Conservation (phyloP, 2,888 invertebrate genomes). For the Blera fallax region DNA sequence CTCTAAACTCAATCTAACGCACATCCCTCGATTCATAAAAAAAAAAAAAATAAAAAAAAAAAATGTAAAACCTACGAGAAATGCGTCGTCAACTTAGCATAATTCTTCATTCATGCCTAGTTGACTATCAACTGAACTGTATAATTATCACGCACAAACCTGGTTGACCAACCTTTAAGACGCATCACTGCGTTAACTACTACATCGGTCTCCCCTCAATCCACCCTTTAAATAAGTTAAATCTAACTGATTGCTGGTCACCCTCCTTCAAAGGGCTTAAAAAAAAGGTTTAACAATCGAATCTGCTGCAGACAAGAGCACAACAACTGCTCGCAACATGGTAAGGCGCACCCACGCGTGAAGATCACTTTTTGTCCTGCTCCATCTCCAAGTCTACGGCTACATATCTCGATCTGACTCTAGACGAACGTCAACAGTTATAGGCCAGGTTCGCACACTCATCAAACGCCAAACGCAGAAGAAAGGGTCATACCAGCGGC, state of each 20-base stretch:
- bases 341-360: constrained; percentile 62
- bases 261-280: constrained; percentile 22
- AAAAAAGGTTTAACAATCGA: constrained; percentile 48
- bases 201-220: constrained; percentile 1
- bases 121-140: constrained; percentile 71
- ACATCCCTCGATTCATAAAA: background rate
- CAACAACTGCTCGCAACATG: constrained; percentile 25
- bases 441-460: constrained; percentile 46
- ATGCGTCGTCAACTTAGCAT: constrained; percentile 65
- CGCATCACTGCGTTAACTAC: constrained; percentile 63
- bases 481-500: constrained; percentile 44
- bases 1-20: background rate
- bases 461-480: constrained; percentile 50
- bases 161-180: constrained; percentile 71
- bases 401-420: constrained; percentile 1
- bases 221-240: constrained; percentile 46
- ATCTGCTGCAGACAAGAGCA: background rate
- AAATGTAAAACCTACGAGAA: constrained; percentile 13
- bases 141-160: constrained; percentile 71
- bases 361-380: constrained; percentile 56
- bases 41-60: background rate
- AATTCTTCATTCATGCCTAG: constrained; percentile 72
- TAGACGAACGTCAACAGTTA: constrained; percentile 50
- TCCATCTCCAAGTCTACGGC: constrained; percentile 2
- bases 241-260: constrained; percentile 59